A percentile compares a stretch with the other conserved stretches of the same genome.
These are phyloP conservation scores for Glossosoma conforme DNA, from an alignment of 1,140 invertebrate genomes.

Conservation along the genomic window DNA sequence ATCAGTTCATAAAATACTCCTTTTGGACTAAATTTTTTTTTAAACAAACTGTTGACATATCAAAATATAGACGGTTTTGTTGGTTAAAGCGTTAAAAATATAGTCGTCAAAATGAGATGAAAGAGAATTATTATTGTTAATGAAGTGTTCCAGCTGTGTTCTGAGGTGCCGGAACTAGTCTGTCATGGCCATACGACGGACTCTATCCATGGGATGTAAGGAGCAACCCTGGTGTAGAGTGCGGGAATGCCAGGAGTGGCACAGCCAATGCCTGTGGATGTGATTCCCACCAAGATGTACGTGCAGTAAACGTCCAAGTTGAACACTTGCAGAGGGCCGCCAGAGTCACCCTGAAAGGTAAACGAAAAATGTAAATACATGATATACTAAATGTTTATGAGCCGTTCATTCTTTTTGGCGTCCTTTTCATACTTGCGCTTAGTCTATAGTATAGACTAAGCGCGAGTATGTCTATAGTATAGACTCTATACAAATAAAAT, in stretches of 20 bases:
- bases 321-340: slow-evolving; percentile 40
- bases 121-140: too few species aligned
- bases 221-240: slow-evolving; percentile 61
- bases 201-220: slow-evolving; percentile 67
- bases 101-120: too few species aligned
- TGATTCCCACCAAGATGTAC: slow-evolving; percentile 54
- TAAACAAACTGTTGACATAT: too few species aligned
- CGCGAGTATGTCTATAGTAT: not conserved
- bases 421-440: not conserved
- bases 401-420: slow-evolving; percentile 31
- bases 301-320: slow-evolving; percentile 37
- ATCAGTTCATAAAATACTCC: too few species aligned
- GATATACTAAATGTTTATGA: not conserved
- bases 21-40: too few species aligned
- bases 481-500: slow-evolving; percentile 40
- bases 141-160: too few species aligned
- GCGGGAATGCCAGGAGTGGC: slow-evolving; percentile 52
- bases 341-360: slow-evolving; percentile 39
- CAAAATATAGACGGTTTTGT: too few species aligned
- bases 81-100: too few species aligned
- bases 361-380: slow-evolving; percentile 1
- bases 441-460: not conserved
- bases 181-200: slow-evolving; percentile 53
- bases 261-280: slow-evolving; percentile 60
- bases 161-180: too few species aligned